These are phyloP conservation scores for Polyodon spathula DNA, from an alignment of 2,113 vertebrate genomes.

Conservation along the genomic window DNA sequence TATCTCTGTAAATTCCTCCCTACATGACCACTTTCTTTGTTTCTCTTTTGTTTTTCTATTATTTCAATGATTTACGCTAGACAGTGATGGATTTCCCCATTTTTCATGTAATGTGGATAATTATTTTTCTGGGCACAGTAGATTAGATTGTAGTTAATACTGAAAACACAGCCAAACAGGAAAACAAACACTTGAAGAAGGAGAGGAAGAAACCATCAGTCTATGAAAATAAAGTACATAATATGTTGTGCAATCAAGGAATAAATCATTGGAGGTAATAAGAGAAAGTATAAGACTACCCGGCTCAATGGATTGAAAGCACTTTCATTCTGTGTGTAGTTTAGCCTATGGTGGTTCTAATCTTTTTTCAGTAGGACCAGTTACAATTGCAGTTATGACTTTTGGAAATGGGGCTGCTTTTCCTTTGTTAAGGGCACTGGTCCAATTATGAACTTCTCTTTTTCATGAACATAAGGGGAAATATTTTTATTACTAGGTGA, in stretches of 20 bases:
- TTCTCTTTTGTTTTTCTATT: constrained; percentile 45
- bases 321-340: too few relatives aligned
- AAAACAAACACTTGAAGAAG: constrained; percentile 14
- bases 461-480: too few relatives aligned
- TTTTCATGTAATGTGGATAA: constrained; percentile 49
- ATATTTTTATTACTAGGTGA: too few relatives aligned
- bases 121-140: constrained; percentile 37
- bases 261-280: too few relatives aligned
- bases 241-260: background rate
- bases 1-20: constrained; percentile 34
- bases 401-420: too few relatives aligned
- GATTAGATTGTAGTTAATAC: constrained; percentile 40
- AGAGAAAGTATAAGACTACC: too few relatives aligned
- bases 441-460: too few relatives aligned
- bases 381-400: too few relatives aligned
- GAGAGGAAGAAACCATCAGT: constrained; percentile 8
- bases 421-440: too few relatives aligned
- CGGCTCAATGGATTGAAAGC: too few relatives aligned
- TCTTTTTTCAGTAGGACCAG: too few relatives aligned
- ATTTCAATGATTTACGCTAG: constrained; percentile 48
- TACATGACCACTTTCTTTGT: constrained; percentile 15
- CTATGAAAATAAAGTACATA: background rate
- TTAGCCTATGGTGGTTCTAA: too few relatives aligned
- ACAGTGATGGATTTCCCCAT: constrained; percentile 50
- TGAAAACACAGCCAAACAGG: constrained; percentile 18